phyloP scores from a whole-genome alignment of 2,113 vertebrate species.

The Panthera uncia region DNA sequence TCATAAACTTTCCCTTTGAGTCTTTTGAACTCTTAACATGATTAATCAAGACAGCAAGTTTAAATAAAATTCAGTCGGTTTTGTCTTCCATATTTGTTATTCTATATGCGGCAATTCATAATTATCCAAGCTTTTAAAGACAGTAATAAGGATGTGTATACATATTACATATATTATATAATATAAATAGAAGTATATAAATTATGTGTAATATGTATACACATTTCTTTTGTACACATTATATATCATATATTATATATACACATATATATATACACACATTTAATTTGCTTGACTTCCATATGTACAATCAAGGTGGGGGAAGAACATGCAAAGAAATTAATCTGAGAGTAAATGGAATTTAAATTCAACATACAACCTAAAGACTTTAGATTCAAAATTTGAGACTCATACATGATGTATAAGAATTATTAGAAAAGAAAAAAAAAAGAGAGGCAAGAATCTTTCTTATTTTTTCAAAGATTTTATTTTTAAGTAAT shows the following conservation, averaged over 20 bases:
- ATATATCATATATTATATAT: not conserved
- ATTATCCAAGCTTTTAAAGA: not conserved
- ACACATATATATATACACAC: not conserved
- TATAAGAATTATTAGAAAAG: not conserved
- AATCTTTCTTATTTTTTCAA: not conserved
- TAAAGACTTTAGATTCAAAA: conserved; percentile 22
- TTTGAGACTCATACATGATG: conserved; percentile 13
- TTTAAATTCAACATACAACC: conserved; percentile 45
- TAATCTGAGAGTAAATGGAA: not conserved
- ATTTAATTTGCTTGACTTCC: conserved; percentile 35
- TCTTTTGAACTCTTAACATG: not conserved
- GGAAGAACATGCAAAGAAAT: not conserved
- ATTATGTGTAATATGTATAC: not conserved
- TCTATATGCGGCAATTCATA: conserved; percentile 25
- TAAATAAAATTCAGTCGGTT: conserved; percentile 45
- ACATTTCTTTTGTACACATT: not conserved
- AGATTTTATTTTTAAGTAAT: too few relatives aligned
- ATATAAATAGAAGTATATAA: not conserved
- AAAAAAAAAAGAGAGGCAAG: not conserved
- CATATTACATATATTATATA: not conserved
- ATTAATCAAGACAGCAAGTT: conserved; percentile 11
- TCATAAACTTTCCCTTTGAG: not conserved
- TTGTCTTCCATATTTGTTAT: not conserved
- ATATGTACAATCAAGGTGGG: not conserved
- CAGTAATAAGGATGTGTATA: not conserved